A percentile compares a stretch with the other conserved stretches of the same genome.
Evolutionary conservation across 1,140 invertebrate genomes (phyloP).

Genomic region (Scylla paramamosain): DNA sequence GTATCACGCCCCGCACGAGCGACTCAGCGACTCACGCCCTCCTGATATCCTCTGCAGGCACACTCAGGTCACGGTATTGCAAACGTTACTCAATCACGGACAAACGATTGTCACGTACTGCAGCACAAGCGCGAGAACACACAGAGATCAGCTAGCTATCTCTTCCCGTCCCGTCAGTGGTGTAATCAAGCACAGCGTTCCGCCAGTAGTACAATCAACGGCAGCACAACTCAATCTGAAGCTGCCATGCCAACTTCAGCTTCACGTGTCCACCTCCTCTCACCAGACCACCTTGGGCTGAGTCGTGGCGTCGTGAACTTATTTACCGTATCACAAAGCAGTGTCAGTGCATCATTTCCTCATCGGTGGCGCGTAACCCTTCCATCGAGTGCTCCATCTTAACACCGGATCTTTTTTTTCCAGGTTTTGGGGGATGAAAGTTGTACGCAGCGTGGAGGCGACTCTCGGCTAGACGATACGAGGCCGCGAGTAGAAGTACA

Average conservation of each 20-base stretch:
- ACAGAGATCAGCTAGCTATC: no score
- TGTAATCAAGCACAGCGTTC: neutral
- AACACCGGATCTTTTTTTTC: neutral
- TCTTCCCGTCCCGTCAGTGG: no score
- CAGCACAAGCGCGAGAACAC: no score
- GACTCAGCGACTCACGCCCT: neutral
- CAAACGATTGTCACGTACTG: no score
- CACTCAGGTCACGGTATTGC: neutral
- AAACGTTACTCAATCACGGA: neutral
- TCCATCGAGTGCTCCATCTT: neutral
- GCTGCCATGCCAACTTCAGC: neutral
- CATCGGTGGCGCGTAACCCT: neutral
- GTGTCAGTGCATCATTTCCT: neutral
- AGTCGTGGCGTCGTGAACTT: neutral
- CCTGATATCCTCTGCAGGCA: neutral
- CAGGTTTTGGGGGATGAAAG: neutral
- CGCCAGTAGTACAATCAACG: neutral
- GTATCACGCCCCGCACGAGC: neutral
- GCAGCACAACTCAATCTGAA: neutral
- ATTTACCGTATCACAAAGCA: neutral
- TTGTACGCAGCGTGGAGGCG: neutral
- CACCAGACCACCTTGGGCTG: neutral
- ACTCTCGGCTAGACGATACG: neutral
- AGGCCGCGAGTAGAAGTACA: neutral
- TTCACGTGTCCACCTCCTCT: neutral